Evolutionary conservation across 2,797 vertebrate genomes (phyloP).

Genomic region (Tamandua tetradactyla): DNA sequence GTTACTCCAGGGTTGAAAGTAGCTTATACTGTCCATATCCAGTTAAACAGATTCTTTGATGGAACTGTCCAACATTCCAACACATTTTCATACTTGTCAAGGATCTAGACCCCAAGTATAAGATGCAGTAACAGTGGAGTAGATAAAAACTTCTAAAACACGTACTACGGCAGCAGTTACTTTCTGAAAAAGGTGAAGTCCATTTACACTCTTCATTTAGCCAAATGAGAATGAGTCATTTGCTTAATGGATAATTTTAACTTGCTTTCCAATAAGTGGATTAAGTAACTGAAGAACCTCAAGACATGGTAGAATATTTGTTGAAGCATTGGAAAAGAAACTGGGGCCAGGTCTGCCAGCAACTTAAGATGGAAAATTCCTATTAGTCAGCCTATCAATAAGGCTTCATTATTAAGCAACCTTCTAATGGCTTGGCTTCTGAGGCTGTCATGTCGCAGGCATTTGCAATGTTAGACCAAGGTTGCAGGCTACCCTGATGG

Average conservation of each 20-base stretch:
- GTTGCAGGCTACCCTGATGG: slow-evolving; percentile 64
- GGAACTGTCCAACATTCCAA: not conserved
- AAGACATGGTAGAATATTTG: not conserved
- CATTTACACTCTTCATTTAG: slow-evolving; percentile 55
- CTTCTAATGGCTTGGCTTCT: slow-evolving; percentile 50
- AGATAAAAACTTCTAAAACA: not conserved
- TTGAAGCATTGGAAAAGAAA: slow-evolving; percentile 54
- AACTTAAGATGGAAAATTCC: slow-evolving; percentile 59
- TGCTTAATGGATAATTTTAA: slow-evolving; percentile 57
- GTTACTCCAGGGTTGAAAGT: not conserved
- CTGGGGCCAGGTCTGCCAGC: slow-evolving; percentile 21
- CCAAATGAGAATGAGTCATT: slow-evolving; percentile 52
- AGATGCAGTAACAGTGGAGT: not conserved
- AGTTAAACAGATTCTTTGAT: not conserved
- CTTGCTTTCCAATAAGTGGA: slow-evolving; percentile 57
- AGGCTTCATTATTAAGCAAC: slow-evolving; percentile 38
- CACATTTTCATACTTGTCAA: not conserved
- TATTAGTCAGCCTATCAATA: slow-evolving; percentile 39
- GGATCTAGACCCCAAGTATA: not conserved
- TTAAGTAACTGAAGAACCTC: slow-evolving; percentile 52
- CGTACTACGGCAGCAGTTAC: not conserved
- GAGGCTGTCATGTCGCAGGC: slow-evolving; percentile 37
- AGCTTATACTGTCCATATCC: not conserved
- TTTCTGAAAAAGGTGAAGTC: slow-evolving; percentile 34
- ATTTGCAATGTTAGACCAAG: slow-evolving; percentile 63